Evolutionary conservation across 2,113 vertebrate genomes (phyloP), one percentile per base, ranked within the genome.

Genomic region (Semicossyphus pulcher): DNA sequence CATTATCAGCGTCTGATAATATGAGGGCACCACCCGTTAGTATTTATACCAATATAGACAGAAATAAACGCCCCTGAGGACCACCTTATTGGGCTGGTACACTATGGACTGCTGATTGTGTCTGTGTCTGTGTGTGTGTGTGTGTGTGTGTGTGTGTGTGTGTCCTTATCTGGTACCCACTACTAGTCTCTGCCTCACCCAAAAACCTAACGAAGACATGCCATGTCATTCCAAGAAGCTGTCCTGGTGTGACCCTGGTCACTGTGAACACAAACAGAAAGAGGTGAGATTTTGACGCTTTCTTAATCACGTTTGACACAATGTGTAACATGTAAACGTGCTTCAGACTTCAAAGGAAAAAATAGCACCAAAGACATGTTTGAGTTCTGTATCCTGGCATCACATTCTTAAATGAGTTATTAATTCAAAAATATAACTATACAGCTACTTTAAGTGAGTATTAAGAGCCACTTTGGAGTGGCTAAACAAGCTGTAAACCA

Each of bases 11-110:
- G 18, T 25, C 32, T 68, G 70, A 89, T 70, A 70, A 34, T 23
- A 53, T 1, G n/a, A 68, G 44, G 45, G 45, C 29, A 59, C 65
- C 53, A 65, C 73, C 76, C 75, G 0, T 32, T 58, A 11, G 53
- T 81, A 81, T 85, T 85, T 78, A 85, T 79, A 84, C 61, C 52
- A 37, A 6, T 53, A 48, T 4, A 29, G 67, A 84, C 75, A 73
- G 58, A 87, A 82, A 87, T 79, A 87, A 74, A 78, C 57, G 56
- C 20, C 11, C 51, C 34, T 21, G 10, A 44, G 56, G 26, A 48
- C 64, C 57, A 42, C 52, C 14, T 72, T 45, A 26, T 58, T 82
- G 62, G 51, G 47, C 15, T 6, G 15, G 21, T 18, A 20, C 18
- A 11, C 23, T 69, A 16, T 4, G 4, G 39, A 5, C 20, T 47